Evolutionary conservation across 2,113 vertebrate species (phyloP), one percentile per base, ranked within the genome.

Genomic region (Urocolius indicus): DNA sequence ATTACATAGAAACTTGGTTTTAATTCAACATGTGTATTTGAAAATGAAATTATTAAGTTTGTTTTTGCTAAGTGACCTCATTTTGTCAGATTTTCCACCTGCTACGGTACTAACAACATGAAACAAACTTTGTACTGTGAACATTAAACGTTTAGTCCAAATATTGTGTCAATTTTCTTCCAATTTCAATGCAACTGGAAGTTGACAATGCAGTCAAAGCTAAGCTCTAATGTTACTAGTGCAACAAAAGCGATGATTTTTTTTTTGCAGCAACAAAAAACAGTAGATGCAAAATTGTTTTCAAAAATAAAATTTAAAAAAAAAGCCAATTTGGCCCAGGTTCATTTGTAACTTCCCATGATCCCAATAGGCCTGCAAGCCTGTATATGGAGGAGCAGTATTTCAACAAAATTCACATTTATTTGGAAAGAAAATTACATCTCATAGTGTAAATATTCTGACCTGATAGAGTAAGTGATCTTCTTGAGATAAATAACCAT

Each of bases 141-240:
- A 48, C 16, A 76, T 79, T 85, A 87, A 82, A 87, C 76, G 69
- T 89, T 76, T 57, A 84, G 9, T 65, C 58, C 66, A 93, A 90
- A 90, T 65, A 55, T 38, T 29, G 68, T 51, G 23, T 73, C 52
- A 26, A 66, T 17, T 73, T 62, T 88, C 22, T 69, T 84, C 54
- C 78, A 66, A 38, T 75, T 84, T 81, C 41, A 91, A 67, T 84
- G 91, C 72, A 90, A 22, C 83, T 95, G 57, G 43, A 94, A 82
- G 32, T 54, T 55, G 26, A 55, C 61, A 78, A 69, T 84, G 66
- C 73, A 91, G 57, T 55, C 61, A 41, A 61, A 87, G 36, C 36
- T 95, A 66, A 90, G 38, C 20, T 84, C 38, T 61, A 48, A 66
- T 27, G 24, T 65, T 92, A 81, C 15, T 79, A 24, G 13, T 54